phyloP scores from a whole-genome alignment of 1,140 invertebrate genomes.

The Chymomyza costata region DNA sequence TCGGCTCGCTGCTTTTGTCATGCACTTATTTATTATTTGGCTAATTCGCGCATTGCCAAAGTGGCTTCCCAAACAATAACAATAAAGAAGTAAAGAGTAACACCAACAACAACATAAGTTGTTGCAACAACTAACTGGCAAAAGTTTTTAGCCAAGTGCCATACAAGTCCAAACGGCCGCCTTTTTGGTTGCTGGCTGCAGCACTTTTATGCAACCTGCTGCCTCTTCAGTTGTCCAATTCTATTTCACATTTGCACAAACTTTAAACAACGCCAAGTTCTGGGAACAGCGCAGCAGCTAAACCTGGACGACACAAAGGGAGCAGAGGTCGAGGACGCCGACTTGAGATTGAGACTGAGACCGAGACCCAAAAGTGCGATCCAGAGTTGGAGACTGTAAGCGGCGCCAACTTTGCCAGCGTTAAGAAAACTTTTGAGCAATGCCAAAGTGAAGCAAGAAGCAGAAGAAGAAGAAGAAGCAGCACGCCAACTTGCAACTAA shows the following conservation, averaged over 20 bases:
- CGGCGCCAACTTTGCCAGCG: slow-evolving; percentile 29
- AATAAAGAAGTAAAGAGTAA: slow-evolving; percentile 34
- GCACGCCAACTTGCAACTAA: no score
- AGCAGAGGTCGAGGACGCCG: slow-evolving; percentile 20
- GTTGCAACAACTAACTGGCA: slow-evolving; percentile 20
- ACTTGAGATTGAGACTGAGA: neutral
- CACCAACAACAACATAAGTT: slow-evolving; percentile 7
- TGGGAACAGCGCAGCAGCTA: neutral
- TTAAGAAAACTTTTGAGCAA: slow-evolving; percentile 31
- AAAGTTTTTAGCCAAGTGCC: slow-evolving; percentile 56
- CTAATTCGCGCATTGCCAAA: slow-evolving; percentile 69
- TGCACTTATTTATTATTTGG: slow-evolving; percentile 73
- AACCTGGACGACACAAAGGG: slow-evolving; percentile 38
- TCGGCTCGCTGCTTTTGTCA: slow-evolving; percentile 59
- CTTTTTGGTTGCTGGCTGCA: no score
- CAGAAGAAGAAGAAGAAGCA: slow-evolving; percentile 14
- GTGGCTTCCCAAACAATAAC: slow-evolving; percentile 50
- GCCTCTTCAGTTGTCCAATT: slow-evolving; percentile 42
- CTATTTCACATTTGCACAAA: slow-evolving; percentile 64
- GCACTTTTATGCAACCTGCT: no score
- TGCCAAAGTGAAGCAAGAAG: slow-evolving; percentile 33
- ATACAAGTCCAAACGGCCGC: slow-evolving; percentile 32
- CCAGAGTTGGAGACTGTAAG: neutral
- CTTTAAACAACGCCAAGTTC: slow-evolving; percentile 58
- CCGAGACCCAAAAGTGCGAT: neutral